Base-by-base conservation (phyloP, 2,888 invertebrate species). In the Apodemia mormo region DNA sequence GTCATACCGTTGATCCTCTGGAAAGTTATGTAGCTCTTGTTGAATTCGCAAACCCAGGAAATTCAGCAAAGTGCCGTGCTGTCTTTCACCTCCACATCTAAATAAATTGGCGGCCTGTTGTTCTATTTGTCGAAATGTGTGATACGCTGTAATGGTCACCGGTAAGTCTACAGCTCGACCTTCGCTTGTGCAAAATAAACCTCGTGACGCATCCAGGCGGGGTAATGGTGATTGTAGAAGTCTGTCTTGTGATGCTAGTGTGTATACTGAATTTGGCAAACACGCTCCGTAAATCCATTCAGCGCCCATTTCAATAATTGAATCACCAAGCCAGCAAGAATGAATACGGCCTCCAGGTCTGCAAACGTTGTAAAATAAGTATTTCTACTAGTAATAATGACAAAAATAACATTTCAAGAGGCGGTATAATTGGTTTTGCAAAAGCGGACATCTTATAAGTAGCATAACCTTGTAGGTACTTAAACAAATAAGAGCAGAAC, bases 281-380 rank as follows among this genome's bases (percentile, higher is more conserved):
- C 96, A 95, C 65, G 96, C 96, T 43, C 96, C 96, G 76, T 94
- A 94, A 75, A 97, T 96, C 94, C 95, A 95, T 76, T 96, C 95
- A 0, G 96, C 96, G 1, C 97, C 97, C 94, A 97, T 94, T 86
- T 97, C 97, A 43, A 96, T 96, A 29, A 96, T 95, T 0, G 95
- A 94, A 80, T 96, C 96, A 64, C 96, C 96, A 67, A 97, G 90
- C 95, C 96, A 96, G 83, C 96, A 96, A 0, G 96, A 96, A 83
- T 96, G 96, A 64, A 97, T 96, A 73, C 97, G 94, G 68, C 97
- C 97, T 45, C 97, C 97, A 73, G 96, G 96, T 78, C 96, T 96
- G 84, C 68, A 82, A 89, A 75, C 29, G 43, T 45, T 67, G 37
- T 65, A 54, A 65, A 6, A 2, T 66, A 12, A 2, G 9, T 10